These are phyloP conservation scores for Phyto melanocephala DNA, from an alignment of 2,888 invertebrate genomes.

Conservation along the genomic window DNA sequence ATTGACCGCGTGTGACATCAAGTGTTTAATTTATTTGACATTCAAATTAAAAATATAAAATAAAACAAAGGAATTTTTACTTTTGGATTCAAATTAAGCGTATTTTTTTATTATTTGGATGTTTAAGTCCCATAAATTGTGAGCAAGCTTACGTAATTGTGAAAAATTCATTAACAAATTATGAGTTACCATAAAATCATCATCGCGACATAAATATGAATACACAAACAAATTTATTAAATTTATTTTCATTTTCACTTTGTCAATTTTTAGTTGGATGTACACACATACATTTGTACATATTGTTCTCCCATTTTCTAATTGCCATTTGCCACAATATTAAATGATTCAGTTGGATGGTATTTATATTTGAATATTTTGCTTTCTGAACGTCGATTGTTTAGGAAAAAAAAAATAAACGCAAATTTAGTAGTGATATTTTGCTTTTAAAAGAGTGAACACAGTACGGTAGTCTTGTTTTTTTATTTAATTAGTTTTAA, in stretches of 20 bases:
- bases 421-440: not conserved
- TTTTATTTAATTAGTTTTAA: constrained; percentile 40
- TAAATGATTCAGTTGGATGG: constrained; percentile 5
- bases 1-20: constrained; percentile 64
- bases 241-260: constrained; percentile 17
- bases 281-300: not conserved
- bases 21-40: constrained; percentile 70
- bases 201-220: not conserved
- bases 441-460: not conserved
- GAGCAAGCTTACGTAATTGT: constrained; percentile 73
- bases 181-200: constrained; percentile 15
- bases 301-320: not conserved
- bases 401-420: not conserved
- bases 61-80: constrained; percentile 39
- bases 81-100: constrained; percentile 10
- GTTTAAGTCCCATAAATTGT: constrained; percentile 33
- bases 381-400: not conserved
- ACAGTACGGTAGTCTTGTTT: not conserved
- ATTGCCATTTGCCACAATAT: not conserved
- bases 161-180: constrained; percentile 55
- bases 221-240: not conserved
- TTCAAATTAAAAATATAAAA: constrained; percentile 61
- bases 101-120: not conserved
- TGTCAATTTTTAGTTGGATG: constrained; percentile 28
- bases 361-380: not conserved